Evolutionary conservation across 2,888 invertebrate species (phyloP).

Genomic region (Zonitis immaculata): DNA sequence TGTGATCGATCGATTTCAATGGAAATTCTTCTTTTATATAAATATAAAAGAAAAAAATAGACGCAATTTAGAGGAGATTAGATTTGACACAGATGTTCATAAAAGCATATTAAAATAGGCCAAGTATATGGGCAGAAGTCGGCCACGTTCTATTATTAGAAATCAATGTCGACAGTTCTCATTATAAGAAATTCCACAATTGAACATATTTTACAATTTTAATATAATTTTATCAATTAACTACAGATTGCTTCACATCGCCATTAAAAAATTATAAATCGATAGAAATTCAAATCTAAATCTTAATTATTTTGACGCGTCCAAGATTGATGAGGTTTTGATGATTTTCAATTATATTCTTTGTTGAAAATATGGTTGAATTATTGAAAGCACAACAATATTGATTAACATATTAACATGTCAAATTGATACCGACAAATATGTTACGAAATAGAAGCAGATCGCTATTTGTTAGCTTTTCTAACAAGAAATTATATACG

Average conservation of each 20-base stretch:
- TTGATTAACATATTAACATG: neutral
- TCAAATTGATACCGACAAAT: neutral
- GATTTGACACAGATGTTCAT: neutral
- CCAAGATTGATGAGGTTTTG: too few relatives aligned
- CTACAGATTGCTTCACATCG: too few relatives aligned
- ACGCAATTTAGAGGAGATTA: neutral
- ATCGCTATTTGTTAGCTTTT: neutral
- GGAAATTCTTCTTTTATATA: too few relatives aligned
- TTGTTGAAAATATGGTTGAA: neutral
- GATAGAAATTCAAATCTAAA: too few relatives aligned
- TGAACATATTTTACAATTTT: too few relatives aligned
- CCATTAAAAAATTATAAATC: too few relatives aligned
- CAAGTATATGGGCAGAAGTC: neutral
- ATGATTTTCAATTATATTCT: neutral
- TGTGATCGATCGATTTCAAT: constrained; percentile 26
- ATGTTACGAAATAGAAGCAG: neutral
- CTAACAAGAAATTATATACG: too few relatives aligned
- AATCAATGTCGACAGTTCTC: neutral
- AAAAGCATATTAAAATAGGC: neutral
- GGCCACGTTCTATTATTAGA: neutral
- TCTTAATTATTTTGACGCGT: too few relatives aligned
- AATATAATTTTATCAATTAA: too few relatives aligned
- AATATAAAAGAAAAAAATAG: too few relatives aligned
- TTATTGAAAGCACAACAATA: neutral
- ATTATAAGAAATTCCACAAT: neutral